Percentiles rank a stretch among this genome's conserved stretches.
These are phyloP conservation scores for Myotis lucifugus DNA, from an alignment of 2,113 vertebrate species.

Conservation along the genomic window DNA sequence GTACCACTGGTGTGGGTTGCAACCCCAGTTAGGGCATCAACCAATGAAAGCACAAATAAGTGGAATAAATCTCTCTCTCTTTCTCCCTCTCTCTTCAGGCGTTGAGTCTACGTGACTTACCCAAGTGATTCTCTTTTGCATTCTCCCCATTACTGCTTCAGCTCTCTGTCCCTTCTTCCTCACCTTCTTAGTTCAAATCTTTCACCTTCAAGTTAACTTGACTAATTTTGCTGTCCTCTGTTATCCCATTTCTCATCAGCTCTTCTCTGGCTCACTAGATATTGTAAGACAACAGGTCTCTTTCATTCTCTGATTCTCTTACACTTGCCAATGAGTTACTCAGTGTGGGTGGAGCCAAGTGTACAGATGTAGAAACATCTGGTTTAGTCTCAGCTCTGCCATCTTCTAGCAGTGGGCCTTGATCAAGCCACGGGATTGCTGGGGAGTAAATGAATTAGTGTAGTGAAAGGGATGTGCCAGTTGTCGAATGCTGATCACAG, in stretches of 20 bases:
- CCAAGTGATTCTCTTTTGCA: background rate
- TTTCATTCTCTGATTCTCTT: background rate
- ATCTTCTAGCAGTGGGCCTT: background rate
- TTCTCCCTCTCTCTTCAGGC: background rate
- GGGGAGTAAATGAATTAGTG: background rate
- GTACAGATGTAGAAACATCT: background rate
- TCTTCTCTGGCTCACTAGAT: background rate
- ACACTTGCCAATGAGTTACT: background rate
- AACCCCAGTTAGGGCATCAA: too few species aligned
- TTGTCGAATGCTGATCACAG: too few species aligned
- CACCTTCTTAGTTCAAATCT: background rate
- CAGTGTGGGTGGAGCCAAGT: background rate
- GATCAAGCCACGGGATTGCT: background rate
- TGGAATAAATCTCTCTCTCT: too few species aligned
- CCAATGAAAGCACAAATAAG: too few species aligned
- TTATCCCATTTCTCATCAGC: background rate
- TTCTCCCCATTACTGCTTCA: background rate
- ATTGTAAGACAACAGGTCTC: background rate
- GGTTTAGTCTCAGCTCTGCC: background rate
- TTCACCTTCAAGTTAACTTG: background rate
- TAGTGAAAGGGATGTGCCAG: background rate
- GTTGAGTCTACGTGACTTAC: background rate
- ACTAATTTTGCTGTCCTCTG: background rate
- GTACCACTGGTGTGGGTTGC: too few species aligned
- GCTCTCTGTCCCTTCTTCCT: background rate